These are phyloP conservation scores for Eubucco bourcierii DNA, from an alignment of 2,113 vertebrate species.

Conservation along the genomic window DNA sequence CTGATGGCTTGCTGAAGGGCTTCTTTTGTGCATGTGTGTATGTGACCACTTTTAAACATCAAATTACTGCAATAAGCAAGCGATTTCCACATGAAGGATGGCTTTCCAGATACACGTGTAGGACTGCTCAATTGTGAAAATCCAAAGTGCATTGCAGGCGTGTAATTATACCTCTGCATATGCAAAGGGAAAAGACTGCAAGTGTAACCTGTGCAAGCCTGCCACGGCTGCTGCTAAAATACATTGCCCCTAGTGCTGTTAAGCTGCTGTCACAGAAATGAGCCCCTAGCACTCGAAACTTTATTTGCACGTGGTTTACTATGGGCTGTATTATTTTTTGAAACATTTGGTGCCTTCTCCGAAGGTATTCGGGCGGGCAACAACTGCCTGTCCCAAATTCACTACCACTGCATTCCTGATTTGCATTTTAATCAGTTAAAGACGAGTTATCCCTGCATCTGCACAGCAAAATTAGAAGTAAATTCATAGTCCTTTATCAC, in stretches of 20 bases:
- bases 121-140: background rate
- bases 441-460: background rate
- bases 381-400: background rate
- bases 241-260: background rate
- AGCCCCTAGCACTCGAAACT: background rate
- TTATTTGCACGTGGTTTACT: too few relatives aligned
- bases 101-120: background rate
- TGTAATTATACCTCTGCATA: background rate
- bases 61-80: constrained; percentile 9
- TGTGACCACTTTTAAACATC: constrained; percentile 23
- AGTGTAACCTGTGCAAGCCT: background rate
- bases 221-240: background rate
- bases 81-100: background rate
- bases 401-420: background rate
- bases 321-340: background rate
- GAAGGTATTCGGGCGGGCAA: background rate
- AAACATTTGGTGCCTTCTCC: background rate
- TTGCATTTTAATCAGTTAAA: background rate
- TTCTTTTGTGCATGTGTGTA: constrained; percentile 23
- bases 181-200: background rate
- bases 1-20: background rate
- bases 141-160: background rate
- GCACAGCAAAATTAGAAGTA: background rate
- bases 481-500: background rate
- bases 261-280: background rate